Percentiles rank a stretch among this genome's conserved stretches.
Conservation (phyloP, 2,888 invertebrate genomes). For the Dioctria linearis region DNA sequence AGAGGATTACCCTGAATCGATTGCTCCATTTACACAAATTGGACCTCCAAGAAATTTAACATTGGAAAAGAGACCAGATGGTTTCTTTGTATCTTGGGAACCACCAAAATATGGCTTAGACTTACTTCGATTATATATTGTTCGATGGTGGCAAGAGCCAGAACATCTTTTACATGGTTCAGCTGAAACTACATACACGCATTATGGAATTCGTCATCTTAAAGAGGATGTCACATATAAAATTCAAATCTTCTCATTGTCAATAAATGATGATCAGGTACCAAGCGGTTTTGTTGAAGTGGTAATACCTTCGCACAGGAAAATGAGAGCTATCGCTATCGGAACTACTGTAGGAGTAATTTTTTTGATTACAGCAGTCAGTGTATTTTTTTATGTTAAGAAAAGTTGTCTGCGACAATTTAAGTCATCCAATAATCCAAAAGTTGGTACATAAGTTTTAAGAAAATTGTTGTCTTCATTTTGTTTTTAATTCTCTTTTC, state of each 20-base stretch:
- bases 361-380: slow-evolving; percentile 77
- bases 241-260: slow-evolving; percentile 81
- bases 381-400: slow-evolving; percentile 74
- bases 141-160: slow-evolving; percentile 80
- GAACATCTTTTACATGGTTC: slow-evolving; percentile 78
- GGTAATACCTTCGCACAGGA: slow-evolving; percentile 80
- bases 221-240: slow-evolving; percentile 82
- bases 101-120: slow-evolving; percentile 76
- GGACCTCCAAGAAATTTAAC: slow-evolving; percentile 80
- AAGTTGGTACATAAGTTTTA: slow-evolving; percentile 44
- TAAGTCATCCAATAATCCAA: slow-evolving; percentile 44
- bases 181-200: slow-evolving; percentile 80
- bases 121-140: slow-evolving; percentile 75
- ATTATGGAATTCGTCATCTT: slow-evolving; percentile 79
- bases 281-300: slow-evolving; percentile 77
- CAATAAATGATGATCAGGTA: slow-evolving; percentile 76
- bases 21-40: slow-evolving; percentile 70
- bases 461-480: too few species aligned
- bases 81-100: slow-evolving; percentile 84
- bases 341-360: slow-evolving; percentile 81
- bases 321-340: slow-evolving; percentile 80
- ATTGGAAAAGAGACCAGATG: slow-evolving; percentile 80
- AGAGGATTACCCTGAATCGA: slow-evolving; percentile 61
- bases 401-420: slow-evolving; percentile 68
- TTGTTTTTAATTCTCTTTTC: too few species aligned